Percentiles rank a stretch among this genome's conserved stretches.
These are phyloP conservation scores for Alexandromys fortis DNA, from an alignment of 2,113 vertebrate genomes.

Conservation along the genomic window DNA sequence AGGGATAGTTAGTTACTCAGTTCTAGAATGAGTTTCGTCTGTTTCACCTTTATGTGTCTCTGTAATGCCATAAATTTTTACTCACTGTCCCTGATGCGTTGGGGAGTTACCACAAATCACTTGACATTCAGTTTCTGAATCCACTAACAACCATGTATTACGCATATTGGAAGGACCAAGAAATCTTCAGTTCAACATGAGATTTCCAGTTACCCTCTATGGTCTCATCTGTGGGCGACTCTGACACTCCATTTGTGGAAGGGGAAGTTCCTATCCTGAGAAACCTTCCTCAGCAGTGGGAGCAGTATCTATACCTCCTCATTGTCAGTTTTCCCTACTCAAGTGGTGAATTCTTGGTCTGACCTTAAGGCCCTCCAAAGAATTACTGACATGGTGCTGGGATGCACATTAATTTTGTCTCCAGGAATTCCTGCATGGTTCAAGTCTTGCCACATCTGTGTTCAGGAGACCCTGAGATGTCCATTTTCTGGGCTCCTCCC, in stretches of 20 bases:
- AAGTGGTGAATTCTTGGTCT: neutral
- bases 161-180: neutral
- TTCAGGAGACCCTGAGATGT: neutral
- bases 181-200: neutral
- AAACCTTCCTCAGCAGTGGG: neutral
- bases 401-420: neutral
- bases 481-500: neutral
- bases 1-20: neutral
- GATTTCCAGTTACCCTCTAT: neutral
- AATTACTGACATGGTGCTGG: neutral
- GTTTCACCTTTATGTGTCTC: neutral
- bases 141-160: neutral
- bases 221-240: neutral
- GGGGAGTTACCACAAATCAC: neutral
- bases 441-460: neutral
- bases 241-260: neutral
- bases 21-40: neutral
- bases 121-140: neutral
- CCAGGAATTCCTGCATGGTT: neutral
- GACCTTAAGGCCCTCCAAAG: neutral
- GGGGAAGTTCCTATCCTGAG: neutral
- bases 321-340: neutral
- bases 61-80: neutral
- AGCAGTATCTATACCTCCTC: neutral
- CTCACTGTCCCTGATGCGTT: neutral